Evolutionary conservation across 2,797 vertebrate genomes (phyloP).

Genomic region (Hapalemur alaotrensis): DNA sequence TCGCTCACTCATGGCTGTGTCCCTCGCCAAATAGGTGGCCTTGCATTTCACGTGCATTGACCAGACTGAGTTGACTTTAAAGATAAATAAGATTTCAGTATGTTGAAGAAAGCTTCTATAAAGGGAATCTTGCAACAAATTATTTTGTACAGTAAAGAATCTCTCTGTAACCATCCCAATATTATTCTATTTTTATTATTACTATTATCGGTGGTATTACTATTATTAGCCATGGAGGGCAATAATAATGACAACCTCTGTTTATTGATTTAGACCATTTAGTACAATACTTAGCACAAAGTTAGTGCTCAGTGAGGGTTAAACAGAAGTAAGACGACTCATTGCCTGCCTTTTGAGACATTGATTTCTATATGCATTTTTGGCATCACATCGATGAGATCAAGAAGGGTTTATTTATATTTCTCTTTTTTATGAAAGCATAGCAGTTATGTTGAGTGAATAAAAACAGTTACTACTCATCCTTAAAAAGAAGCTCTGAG

Average conservation of each 20-base stretch:
- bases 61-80: neutral
- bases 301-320: neutral
- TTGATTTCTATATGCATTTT: neutral
- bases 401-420: conserved; percentile 38
- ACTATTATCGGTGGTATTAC: neutral
- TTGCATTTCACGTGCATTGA: neutral
- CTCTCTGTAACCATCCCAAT: neutral
- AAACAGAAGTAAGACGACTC: neutral
- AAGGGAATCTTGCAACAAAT: neutral
- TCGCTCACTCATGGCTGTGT: neutral
- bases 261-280: neutral
- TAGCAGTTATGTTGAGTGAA: neutral
- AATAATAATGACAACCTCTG: neutral
- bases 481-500: neutral
- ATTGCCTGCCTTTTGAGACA: conserved; percentile 11
- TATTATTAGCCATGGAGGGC: neutral
- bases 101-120: neutral
- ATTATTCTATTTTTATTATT: neutral
- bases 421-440: neutral
- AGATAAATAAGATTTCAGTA: neutral
- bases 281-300: neutral
- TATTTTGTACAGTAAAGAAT: neutral
- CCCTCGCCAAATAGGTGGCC: accelerated
- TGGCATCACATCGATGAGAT: neutral
- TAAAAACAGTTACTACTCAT: neutral